Conservation (phyloP, 2,888 invertebrate species). For the Mantis religiosa region DNA sequence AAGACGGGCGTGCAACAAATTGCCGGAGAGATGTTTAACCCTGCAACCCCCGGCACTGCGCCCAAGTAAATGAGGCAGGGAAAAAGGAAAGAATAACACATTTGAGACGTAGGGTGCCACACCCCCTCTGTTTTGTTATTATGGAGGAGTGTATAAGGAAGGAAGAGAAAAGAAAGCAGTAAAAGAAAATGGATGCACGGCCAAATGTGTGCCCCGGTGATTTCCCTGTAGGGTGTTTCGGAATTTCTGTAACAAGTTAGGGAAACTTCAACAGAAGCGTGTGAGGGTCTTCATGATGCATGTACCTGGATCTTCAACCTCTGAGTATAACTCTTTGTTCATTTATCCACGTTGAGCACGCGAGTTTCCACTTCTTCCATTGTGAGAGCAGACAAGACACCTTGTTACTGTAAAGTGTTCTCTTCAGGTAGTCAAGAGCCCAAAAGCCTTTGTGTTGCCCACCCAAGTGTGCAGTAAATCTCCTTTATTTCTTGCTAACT, state of each 20-base stretch:
- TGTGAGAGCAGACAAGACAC: background rate
- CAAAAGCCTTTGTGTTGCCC: background rate
- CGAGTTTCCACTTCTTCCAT: background rate
- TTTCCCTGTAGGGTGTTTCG: background rate
- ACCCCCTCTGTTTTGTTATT: background rate
- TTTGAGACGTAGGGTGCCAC: background rate
- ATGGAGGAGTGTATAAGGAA: background rate
- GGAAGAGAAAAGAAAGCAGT: background rate
- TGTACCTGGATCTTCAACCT: background rate
- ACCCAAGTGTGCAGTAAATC: background rate
- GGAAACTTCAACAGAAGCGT: background rate
- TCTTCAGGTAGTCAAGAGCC: background rate
- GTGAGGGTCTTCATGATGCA: background rate
- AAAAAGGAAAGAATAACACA: background rate
- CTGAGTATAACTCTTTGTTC: background rate
- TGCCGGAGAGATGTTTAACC: background rate
- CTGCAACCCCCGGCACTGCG: background rate
- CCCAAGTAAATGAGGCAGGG: background rate
- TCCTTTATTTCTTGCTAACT: background rate
- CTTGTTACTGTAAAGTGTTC: background rate
- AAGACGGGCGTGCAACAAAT: background rate
- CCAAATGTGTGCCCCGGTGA: background rate
- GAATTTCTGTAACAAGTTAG: background rate
- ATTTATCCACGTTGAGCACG: background rate
- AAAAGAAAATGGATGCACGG: background rate